A percentile compares a stretch with the other conserved stretches of the same genome.
Evolutionary conservation across 2,113 vertebrate species (phyloP).

Genomic region (Crypturellus undulatus): DNA sequence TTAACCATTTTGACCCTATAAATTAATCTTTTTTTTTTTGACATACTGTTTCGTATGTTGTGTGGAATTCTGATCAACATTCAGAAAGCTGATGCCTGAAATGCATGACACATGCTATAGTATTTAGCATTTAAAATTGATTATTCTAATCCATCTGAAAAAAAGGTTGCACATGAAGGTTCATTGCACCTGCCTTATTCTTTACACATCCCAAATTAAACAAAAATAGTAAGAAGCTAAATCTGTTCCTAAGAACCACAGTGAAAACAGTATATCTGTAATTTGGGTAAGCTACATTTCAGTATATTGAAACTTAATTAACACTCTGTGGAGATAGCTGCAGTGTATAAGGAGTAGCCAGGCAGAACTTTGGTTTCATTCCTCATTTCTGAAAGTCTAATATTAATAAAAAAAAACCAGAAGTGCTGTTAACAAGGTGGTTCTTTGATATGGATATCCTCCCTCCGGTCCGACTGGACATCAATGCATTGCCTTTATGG

Average conservation of each 20-base stretch:
- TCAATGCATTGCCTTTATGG: background rate
- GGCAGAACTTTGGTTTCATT: background rate
- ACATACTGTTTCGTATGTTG: background rate
- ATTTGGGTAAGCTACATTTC: background rate
- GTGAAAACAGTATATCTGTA: background rate
- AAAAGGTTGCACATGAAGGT: background rate
- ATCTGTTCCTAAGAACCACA: rapidly evolving
- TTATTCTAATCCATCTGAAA: background rate
- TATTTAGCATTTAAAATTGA: background rate
- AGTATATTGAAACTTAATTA: background rate
- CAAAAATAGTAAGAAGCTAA: background rate
- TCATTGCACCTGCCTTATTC: background rate
- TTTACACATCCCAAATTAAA: background rate
- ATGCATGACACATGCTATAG: background rate
- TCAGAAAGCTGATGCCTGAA: background rate
- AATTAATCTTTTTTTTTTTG: background rate
- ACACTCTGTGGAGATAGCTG: background rate
- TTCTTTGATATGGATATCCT: constrained; percentile 6
- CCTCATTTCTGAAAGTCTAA: background rate
- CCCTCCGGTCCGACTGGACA: background rate
- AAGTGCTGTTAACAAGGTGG: background rate
- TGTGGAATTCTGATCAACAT: background rate
- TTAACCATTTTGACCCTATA: background rate
- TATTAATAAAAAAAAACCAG: background rate
- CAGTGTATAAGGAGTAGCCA: background rate